Conservation (phyloP, 2,113 vertebrate species). For the Dryoscopus gambensis region DNA sequence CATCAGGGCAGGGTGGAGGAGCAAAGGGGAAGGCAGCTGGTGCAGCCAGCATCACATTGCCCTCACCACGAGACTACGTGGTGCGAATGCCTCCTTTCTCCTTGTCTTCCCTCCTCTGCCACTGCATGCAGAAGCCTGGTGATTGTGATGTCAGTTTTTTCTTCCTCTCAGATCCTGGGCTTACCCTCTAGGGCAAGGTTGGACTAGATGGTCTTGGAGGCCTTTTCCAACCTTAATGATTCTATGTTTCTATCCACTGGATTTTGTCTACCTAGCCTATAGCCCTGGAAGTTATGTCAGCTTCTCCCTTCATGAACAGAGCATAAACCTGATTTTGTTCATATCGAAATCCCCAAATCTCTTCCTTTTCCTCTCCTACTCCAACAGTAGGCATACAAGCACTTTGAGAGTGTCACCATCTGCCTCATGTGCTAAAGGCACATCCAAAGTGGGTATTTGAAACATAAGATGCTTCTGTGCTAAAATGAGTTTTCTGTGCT, state of each 20-base stretch:
- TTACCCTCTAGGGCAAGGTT: not conserved
- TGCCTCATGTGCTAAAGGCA: not conserved
- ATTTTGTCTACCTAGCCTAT: not conserved
- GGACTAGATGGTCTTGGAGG: not conserved
- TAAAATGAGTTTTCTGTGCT: not conserved
- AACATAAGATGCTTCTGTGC: not conserved
- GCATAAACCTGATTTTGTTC: not conserved
- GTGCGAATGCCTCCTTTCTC: not conserved
- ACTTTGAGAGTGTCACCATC: not conserved
- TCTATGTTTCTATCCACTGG: not conserved
- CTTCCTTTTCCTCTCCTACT: not conserved
- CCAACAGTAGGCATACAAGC: not conserved
- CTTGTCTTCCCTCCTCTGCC: not conserved
- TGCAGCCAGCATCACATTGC: not conserved
- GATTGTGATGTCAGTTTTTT: not conserved
- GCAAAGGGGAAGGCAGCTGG: not conserved
- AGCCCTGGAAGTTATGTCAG: too few species aligned
- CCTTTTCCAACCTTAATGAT: not conserved
- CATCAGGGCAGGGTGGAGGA: not conserved
- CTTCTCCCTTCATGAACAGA: not conserved
- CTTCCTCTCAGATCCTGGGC: not conserved
- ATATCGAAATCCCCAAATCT: not conserved
- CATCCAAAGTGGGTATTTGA: not conserved
- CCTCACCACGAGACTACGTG: accelerated
- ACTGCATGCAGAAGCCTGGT: not conserved